Percentiles rank a stretch among this genome's conserved stretches.
Conservation (phyloP, 2,797 vertebrate species). For the Coranthus polyacanthus region DNA sequence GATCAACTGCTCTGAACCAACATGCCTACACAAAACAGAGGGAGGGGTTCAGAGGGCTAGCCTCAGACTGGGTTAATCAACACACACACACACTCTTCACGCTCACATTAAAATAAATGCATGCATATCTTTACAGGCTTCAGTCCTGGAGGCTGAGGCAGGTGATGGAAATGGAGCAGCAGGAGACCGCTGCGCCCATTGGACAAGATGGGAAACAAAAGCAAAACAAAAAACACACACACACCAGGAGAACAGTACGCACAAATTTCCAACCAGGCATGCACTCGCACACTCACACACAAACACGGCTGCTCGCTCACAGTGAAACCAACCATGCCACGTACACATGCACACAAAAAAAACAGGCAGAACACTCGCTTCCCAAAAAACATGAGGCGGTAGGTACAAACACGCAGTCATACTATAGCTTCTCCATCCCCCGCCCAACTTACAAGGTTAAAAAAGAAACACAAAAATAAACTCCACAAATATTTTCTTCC, state of each 20-base stretch:
- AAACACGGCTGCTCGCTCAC: conserved; percentile 41
- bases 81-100: conserved; percentile 41
- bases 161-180: conserved; percentile 49
- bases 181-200: conserved; percentile 11
- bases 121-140: conserved; percentile 76
- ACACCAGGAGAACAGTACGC: no score
- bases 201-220: conserved; percentile 47
- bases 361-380: conserved; percentile 35
- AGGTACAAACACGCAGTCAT: conserved; percentile 65
- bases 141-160: conserved; percentile 54
- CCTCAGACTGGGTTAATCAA: conserved; percentile 42
- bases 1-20: conserved; percentile 55
- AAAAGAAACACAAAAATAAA: conserved; percentile 82
- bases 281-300: conserved; percentile 39
- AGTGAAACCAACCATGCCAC: conserved; percentile 45
- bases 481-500: conserved; percentile 79
- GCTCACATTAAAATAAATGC: conserved; percentile 69
- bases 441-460: conserved; percentile 65
- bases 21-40: conserved; percentile 30
- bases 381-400: conserved; percentile 40
- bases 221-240: conserved; percentile 22
- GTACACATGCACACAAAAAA: conserved; percentile 45
- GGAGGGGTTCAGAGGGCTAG: conserved; percentile 21
- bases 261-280: conserved; percentile 18
- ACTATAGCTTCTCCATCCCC: conserved; percentile 58